phyloP scores from a whole-genome alignment of 1,140 invertebrate species.

The Nasonia giraulti region DNA sequence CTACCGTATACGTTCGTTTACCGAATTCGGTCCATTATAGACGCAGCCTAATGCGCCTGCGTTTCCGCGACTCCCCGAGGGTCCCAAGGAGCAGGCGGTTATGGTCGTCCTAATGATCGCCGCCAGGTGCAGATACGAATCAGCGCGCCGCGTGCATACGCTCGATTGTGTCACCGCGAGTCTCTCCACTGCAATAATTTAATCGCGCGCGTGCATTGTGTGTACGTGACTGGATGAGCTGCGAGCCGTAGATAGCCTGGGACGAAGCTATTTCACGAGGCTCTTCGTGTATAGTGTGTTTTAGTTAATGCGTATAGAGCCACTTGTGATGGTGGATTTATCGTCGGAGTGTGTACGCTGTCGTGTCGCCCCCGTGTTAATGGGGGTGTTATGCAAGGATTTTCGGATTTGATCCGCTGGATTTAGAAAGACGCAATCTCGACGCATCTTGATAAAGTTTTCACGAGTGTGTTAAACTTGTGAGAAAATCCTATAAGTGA shows the following conservation, averaged over 20 bases:
- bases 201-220: neutral
- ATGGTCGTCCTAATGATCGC: neutral
- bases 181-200: neutral
- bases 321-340: neutral
- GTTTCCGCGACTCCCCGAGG: slow-evolving; percentile 1
- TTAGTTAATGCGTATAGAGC: neutral
- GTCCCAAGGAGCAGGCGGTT: neutral
- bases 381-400: neutral
- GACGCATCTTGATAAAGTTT: neutral
- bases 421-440: neutral
- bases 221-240: neutral
- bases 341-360: neutral
- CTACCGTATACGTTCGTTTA: too few species aligned
- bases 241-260: neutral
- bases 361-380: neutral
- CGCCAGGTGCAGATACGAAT: slow-evolving; percentile 15
- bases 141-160: neutral
- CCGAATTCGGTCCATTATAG: too few species aligned
- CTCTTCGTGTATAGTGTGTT: too few species aligned
- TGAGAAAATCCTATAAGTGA: too few species aligned
- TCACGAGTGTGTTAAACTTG: neutral
- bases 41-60: neutral
- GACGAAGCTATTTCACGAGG: neutral
- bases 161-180: neutral
- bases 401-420: neutral